A percentile compares a stretch with the other conserved stretches of the same genome.
Evolutionary conservation across 1,140 invertebrate species (phyloP).

Genomic region (Drosophila fuyamai): DNA sequence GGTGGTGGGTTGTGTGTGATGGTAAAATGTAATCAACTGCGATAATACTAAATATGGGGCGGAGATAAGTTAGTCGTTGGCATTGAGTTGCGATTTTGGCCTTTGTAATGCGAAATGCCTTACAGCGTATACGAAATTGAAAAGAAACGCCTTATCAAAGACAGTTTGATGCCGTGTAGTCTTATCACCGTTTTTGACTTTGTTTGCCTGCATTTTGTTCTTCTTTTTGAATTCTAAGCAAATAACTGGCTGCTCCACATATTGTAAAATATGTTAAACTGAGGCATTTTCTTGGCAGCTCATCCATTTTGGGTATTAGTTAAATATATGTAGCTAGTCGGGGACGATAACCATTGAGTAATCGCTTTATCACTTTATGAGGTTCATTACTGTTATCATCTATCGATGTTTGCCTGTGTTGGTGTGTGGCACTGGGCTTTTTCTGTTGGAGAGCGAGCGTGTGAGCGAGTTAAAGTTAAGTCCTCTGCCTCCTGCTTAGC

Average conservation of each 20-base stretch:
- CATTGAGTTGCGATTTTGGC: conserved; percentile 56
- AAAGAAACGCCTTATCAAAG: conserved; percentile 33
- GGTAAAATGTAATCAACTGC: conserved; percentile 60
- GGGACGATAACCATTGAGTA: conserved; percentile 34
- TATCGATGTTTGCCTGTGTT: conserved; percentile 15
- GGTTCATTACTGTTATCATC: conserved; percentile 19
- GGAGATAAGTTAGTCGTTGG: conserved; percentile 64
- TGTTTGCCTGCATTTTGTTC: conserved; percentile 22
- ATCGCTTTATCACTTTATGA: conserved; percentile 40
- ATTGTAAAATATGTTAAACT: conserved; percentile 4
- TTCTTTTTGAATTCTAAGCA: conserved; percentile 32
- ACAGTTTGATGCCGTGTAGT: conserved; percentile 32
- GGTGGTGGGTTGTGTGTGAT: background rate
- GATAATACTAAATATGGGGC: conserved; percentile 41
- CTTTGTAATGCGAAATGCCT: conserved; percentile 47
- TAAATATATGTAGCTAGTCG: conserved; percentile 14
- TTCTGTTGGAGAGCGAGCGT: conserved; percentile 17
- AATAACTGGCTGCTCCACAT: conserved; percentile 53
- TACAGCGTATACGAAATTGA: conserved; percentile 11
- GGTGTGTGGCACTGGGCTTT: conserved; percentile 6
- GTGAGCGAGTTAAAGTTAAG: conserved; percentile 24
- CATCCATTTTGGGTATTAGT: conserved; percentile 22
- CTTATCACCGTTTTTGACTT: conserved; percentile 38
- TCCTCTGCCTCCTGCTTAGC: conserved; percentile 49
- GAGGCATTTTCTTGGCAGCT: conserved; percentile 44